A percentile compares a stretch with the other conserved stretches of the same genome.
phyloP scores from a whole-genome alignment of 2,113 vertebrate species.

The Elephas maximus region DNA sequence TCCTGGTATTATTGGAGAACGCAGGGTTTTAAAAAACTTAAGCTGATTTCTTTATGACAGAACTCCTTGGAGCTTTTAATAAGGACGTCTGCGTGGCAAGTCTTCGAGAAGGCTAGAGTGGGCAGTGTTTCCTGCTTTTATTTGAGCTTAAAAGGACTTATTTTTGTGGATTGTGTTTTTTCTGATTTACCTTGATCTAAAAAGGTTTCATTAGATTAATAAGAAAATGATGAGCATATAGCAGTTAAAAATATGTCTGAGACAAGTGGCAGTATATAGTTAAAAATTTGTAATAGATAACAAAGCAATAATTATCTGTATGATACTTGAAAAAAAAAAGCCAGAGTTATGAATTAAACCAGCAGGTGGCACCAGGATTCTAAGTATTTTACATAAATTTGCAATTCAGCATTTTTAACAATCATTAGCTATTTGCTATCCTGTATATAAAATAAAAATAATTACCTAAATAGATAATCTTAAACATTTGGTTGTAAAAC shows the following conservation, averaged over 20 bases:
- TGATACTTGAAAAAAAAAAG: not conserved
- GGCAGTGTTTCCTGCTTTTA: not conserved
- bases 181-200: not conserved
- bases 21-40: not conserved
- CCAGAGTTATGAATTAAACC: not conserved
- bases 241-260: not conserved
- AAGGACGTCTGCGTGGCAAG: not conserved
- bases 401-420: not conserved
- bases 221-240: not conserved
- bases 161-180: constrained; percentile 9
- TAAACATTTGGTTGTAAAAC: not conserved
- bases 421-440: not conserved
- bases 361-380: constrained; percentile 73
- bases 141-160: not conserved
- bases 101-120: not conserved
- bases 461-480: not conserved
- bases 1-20: not conserved
- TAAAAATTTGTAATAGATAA: not conserved
- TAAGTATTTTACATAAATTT: not conserved
- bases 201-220: not conserved
- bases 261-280: not conserved
- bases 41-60: not conserved
- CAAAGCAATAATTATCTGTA: not conserved
- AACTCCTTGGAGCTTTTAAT: not conserved
- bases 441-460: not conserved